These are phyloP conservation scores for Brachycybe producta DNA, from an alignment of 2,888 invertebrate genomes.

Conservation along the genomic window DNA sequence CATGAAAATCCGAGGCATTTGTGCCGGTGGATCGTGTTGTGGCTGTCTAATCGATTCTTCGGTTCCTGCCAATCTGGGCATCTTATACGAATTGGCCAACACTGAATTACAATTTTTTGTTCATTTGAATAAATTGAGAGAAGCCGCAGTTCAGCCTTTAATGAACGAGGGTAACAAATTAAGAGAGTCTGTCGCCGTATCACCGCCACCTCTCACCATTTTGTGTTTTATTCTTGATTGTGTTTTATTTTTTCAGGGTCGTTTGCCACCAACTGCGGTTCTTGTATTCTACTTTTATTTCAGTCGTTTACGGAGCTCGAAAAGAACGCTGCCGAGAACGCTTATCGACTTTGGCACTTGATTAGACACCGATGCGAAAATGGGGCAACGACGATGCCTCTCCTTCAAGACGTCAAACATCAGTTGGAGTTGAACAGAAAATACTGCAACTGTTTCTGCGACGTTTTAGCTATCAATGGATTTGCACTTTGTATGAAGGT, in stretches of 20 bases:
- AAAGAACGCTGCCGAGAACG: constrained; percentile 13
- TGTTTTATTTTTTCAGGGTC: background rate
- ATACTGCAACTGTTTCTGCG: constrained; percentile 25
- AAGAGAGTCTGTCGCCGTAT: background rate
- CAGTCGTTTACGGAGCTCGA: constrained; percentile 10
- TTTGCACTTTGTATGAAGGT: constrained; percentile 29
- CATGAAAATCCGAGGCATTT: constrained; percentile 29
- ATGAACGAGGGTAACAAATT: constrained; percentile 25
- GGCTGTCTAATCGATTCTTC: constrained; percentile 27
- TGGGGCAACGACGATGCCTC: background rate
- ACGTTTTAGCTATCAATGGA: constrained; percentile 31
- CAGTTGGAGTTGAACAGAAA: constrained; percentile 8
- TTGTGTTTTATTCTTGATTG: background rate
- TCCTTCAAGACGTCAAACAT: constrained; percentile 10
- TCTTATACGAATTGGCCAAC: constrained; percentile 30
- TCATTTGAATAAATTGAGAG: constrained; percentile 19
- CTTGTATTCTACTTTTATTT: constrained; percentile 10
- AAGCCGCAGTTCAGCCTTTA: constrained; percentile 28
- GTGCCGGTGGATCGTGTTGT: constrained; percentile 31
- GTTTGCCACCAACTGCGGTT: background rate
- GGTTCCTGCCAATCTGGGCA: constrained; percentile 22
- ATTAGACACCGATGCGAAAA: constrained; percentile 4
- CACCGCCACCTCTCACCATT: background rate
- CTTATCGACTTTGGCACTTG: background rate
- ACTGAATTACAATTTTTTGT: constrained; percentile 29